Evolutionary conservation across 1,140 invertebrate genomes (phyloP), one percentile per base, ranked within the genome.

Genomic region (Drosophila virilis): DNA sequence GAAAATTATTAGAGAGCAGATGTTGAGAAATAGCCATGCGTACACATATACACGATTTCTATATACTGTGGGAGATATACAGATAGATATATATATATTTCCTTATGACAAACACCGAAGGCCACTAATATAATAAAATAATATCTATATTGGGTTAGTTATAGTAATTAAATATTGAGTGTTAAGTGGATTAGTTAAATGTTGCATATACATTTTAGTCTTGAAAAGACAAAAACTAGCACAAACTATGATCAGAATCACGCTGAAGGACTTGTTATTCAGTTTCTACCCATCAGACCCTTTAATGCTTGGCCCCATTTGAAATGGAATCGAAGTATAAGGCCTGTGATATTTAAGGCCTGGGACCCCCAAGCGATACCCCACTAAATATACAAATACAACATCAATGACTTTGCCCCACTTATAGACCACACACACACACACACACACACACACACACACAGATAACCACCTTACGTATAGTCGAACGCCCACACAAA

Each of bases 401-500:
- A 78, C 73, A 70, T 65, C 66, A 84, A 85, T 84, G 81, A 80
- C 81, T 84, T 84, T 84, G 81, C 55, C 77, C 81, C 46, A 84
- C 70, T 80, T 83, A 50, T 42, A 40, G 42, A 67, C 22, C 35
- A 37, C 35, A 37, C 35, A 37, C 35, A 0, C 15, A 32, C 10
- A 6, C 48, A 32, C n/a, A 55, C 17, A 40, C 35, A 2, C 15
- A 32, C 12, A 6, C 48, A 32, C n/a, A 55, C 17, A 40, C 35
- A 22, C n/a, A 8, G 5, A 38, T 22, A 43, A 37, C 8, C 9
- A 59, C 15, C 40, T 33, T 46, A 45, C 10, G 17, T 55, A 55
- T 40, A 55, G 35, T 8, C 13, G n/a, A 50, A 52, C 65, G 57
- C 77, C 61, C 37, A 84, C 70, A 50, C 48, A 77, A 15, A 42